Evolutionary conservation across 2,797 vertebrate genomes (phyloP), one percentile per base, ranked within the genome.

Genomic region (Halcyon chelicuti): DNA sequence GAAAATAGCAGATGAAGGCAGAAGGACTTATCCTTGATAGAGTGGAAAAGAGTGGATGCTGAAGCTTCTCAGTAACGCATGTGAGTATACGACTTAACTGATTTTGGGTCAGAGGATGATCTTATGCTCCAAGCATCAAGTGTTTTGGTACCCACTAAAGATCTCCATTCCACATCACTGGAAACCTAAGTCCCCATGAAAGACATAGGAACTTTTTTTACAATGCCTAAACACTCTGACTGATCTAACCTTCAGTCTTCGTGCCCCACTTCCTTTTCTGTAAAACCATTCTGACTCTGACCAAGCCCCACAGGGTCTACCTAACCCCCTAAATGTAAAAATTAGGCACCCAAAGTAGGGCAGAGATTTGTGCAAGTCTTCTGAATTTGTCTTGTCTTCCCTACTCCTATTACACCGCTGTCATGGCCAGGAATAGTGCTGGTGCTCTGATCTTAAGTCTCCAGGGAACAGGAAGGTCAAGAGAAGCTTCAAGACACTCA

Each of bases 1-100:
- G 62, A 81, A 93, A 93, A 94, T 7, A 90, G 73, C 86, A 90
- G 51, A 52, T 85, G 52, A 88, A 78, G 86, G 79, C 39, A 81
- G 70, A 70, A 79, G 66, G 60, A 90, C 63, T 78, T 52, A 57
- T 31, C 21, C 22, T n/a, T 86, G 76, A 66, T 66, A 91, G 40
- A 1, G 12, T 47, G 20, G 62, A 80, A 54, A 87, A 75, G 31
- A 12, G 71, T 20, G 25, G 0, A 78, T 57, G 60, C 29, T 78
- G 47, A 63, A 72, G 55, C 39, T 88, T 19, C 51, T 77, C 52
- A n/a, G 52, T 12, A 86, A 31, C 28, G 67, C 31, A 15, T 31
- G 9, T 19, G 20, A 70, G 40, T 10, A 63, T 4, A n/a, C 7
- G 49, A 20, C 29, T 54, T 26, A 52, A 47, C 23, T 60, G 40